Base-by-base conservation (phyloP, 2,113 vertebrate genomes). In the Pseudopodoces humilis region DNA sequence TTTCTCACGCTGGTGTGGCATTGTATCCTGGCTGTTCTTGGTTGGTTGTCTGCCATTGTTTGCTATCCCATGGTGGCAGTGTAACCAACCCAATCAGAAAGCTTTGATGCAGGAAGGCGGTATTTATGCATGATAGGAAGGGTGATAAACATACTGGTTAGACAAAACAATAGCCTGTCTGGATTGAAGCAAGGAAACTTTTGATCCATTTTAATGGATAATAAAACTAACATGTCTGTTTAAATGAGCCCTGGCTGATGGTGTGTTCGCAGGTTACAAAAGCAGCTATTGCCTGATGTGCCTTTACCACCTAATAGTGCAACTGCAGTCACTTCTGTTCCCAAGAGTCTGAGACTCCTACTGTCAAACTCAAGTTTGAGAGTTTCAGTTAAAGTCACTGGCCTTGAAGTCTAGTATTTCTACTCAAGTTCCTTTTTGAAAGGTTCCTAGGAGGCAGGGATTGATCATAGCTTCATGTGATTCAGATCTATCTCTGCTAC, bases 1-100 rank as follows among this genome's bases (percentile, higher is more conserved):
- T 97, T 99, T 99, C 98, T 97, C 98, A 99, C 98, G 97, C 98
- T 95, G 95, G 41, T 70, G 91, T 88, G 96, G 96, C 96, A 86
- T 97, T 97, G 94, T 96, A 35, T 97, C 97, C 97, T 97, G 95
- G 95, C 95, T 67, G n/a, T 92, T 92, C 95, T 96, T 96, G 97
- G 97, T 97, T 98, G 97, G 92, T 97, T 92, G 87, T 96, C 97
- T 96, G 89, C 96, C 93, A 97, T 97, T 98, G 97, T 98, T 98
- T 98, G 96, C 97, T 94, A 0, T 98, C 97, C 96, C 93, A 6
- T 97, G 97, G 95, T 97, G 96, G 97, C 95, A 92, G 89, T 96
- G 97, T 98, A 98, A 98, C 97, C 95, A 98, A 93, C 94, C 88
- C 92, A 86, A 90, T 98, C 94, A 53, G 86, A 96, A 95, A 88